A percentile compares a stretch with the other conserved stretches of the same genome.
phyloP scores from a whole-genome alignment of 1,140 invertebrate genomes.

The Heterodera carotae region DNA sequence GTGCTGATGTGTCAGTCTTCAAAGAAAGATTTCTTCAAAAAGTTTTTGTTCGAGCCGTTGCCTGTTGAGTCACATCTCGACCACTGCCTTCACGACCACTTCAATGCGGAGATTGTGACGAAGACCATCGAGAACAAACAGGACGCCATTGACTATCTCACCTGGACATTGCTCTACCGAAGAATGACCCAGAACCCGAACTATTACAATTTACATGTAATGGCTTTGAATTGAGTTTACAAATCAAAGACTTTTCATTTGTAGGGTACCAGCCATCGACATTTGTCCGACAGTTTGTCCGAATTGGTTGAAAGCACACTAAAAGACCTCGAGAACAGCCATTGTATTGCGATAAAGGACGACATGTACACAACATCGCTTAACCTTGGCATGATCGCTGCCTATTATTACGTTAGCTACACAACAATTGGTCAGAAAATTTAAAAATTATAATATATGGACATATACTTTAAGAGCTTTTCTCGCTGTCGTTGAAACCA shows the following conservation, averaged over 20 bases:
- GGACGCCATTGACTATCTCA: slow-evolving; percentile 97
- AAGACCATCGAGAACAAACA: slow-evolving; percentile 99
- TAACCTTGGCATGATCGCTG: slow-evolving; percentile 99
- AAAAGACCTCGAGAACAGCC: slow-evolving; percentile 90
- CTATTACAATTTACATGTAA: slow-evolving; percentile 91
- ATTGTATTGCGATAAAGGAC: slow-evolving; percentile 96
- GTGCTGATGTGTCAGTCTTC: slow-evolving; percentile 94
- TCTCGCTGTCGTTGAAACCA: slow-evolving; percentile 90
- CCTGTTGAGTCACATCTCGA: slow-evolving; percentile 97
- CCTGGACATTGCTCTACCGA: slow-evolving; percentile 97
- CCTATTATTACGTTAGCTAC: slow-evolving; percentile 99
- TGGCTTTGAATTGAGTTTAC: slow-evolving; percentile 24
- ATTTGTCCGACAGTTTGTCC: slow-evolving; percentile 95
- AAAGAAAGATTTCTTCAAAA: slow-evolving; percentile 98
- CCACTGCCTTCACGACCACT: slow-evolving; percentile 95
- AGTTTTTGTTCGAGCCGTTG: slow-evolving; percentile 93
- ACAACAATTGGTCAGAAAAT: slow-evolving; percentile 83
- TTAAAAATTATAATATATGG: slow-evolving; percentile 8
- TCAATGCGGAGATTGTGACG: slow-evolving; percentile 98
- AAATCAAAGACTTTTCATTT: not conserved
- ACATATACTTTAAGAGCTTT: slow-evolving; percentile 76
- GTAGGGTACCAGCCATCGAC: slow-evolving; percentile 76
- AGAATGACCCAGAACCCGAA: slow-evolving; percentile 98
- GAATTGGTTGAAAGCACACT: slow-evolving; percentile 96
- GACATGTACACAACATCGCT: slow-evolving; percentile 93